Conservation (phyloP, 2,888 invertebrate species). For the Acronicta alni region DNA sequence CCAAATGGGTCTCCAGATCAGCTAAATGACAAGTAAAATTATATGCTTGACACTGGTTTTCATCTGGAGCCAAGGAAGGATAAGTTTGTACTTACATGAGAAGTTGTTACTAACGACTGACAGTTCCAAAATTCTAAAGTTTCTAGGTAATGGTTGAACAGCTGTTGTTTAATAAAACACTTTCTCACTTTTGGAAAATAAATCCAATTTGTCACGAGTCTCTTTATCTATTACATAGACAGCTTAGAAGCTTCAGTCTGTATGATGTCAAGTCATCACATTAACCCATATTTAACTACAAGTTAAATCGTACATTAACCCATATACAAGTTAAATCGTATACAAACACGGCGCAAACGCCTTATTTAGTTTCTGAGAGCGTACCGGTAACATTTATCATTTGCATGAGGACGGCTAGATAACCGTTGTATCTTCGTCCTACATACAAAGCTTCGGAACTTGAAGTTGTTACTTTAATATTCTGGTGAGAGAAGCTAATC, state of each 20-base stretch:
- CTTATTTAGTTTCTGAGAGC: slow-evolving; percentile 43
- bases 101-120: no score
- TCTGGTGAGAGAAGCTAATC: slow-evolving; percentile 35
- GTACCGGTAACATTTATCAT: slow-evolving; percentile 31
- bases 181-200: no score
- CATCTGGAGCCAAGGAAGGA: no score
- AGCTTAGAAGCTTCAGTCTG: background rate
- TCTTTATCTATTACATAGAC: background rate
- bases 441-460: slow-evolving; percentile 27
- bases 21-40: no score
- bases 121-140: no score
- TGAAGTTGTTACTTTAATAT: slow-evolving; percentile 23
- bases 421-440: slow-evolving; percentile 38
- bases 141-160: no score
- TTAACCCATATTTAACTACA: slow-evolving; percentile 4
- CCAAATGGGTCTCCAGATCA: no score
- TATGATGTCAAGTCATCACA: background rate
- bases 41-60: no score
- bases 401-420: slow-evolving; percentile 42
- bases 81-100: no score
- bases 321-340: slow-evolving; percentile 9
- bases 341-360: slow-evolving; percentile 18
- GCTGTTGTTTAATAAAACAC: no score
- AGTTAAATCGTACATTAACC: slow-evolving; percentile 10
- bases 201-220: no score